Evolutionary conservation across 2,113 vertebrate genomes (phyloP), one percentile per base, ranked within the genome.

Genomic region (Baryphthengus martii): DNA sequence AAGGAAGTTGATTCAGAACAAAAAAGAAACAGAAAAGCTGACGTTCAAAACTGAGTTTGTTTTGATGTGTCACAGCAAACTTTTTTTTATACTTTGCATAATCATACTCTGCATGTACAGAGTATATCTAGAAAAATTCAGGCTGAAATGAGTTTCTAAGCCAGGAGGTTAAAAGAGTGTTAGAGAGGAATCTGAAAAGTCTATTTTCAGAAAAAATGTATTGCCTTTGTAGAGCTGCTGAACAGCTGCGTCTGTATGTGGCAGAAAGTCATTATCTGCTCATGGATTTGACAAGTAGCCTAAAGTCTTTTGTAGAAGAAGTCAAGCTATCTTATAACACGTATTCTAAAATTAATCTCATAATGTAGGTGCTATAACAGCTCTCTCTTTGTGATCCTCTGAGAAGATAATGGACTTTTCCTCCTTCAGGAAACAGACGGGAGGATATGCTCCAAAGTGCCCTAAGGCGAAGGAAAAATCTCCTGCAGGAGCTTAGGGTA

Each of bases 401-500:
- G 58, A 88, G 75, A 59, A 71, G 55, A n/a, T 72, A 88, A 95
- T 42, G 49, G 56, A 49, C 25, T 23, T 39, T 25, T 74, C 33
- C 14, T 83, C 45, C 74, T 75, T 29, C 87, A 99, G 99, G 97
- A 82, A 97, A 68, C 35, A 96, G 94, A 45, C 61, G 33, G 5
- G 97, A 97, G 2, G 91, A 97, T 3, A 93, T 97, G 52, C 92
- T 99, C 74, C 97, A 94, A 70, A 96, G 73, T 4, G 98, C 99
- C 49, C 94, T 98, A 50, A 98, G 93, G 79, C 91, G 97, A 87
- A 98, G 98, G 88, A 98, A 96, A 61, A 92, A 97, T 37, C 97
- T 99, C 24, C 96, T 99, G 61, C 98, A 97, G 87, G 98, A 96
- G 82, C 98, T 99, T 25, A 94, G 95, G 98, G 99, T 98, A 98